A percentile compares a stretch with the other conserved stretches of the same genome.
phyloP scores from a whole-genome alignment of 2,888 invertebrate species.

The Mesorhabditis spiculigera region DNA sequence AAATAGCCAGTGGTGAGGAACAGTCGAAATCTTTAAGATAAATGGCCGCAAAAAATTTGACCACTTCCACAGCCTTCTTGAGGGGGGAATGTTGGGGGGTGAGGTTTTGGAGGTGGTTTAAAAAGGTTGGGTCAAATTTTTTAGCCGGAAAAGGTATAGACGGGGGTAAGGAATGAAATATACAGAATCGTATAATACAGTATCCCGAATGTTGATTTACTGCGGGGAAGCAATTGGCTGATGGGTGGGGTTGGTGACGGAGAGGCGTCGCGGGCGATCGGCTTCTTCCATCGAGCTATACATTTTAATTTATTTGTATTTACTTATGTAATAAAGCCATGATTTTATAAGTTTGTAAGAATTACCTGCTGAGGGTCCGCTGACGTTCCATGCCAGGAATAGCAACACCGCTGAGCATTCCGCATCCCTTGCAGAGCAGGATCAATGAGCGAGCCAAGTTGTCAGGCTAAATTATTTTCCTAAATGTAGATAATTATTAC shows the following conservation, averaged over 20 bases:
- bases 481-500: constrained; percentile 42
- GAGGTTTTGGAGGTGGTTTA: too few relatives aligned
- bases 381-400: constrained; percentile 58
- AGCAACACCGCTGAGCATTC: constrained; percentile 60
- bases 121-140: too few relatives aligned
- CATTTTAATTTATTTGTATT: constrained; percentile 1
- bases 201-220: too few relatives aligned
- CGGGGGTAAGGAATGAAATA: too few relatives aligned
- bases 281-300: constrained; percentile 58
- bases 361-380: constrained; percentile 50
- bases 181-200: too few relatives aligned
- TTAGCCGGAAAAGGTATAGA: too few relatives aligned
- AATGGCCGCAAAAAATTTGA: too few relatives aligned
- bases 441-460: constrained; percentile 81
- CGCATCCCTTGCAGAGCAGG: constrained; percentile 83
- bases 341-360: neutral
- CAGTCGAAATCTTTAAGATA: too few relatives aligned
- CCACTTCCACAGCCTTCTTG: too few relatives aligned
- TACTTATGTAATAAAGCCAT: neutral
- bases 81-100: too few relatives aligned
- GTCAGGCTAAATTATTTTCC: constrained; percentile 70
- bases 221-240: constrained; percentile 13
- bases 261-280: constrained; percentile 56
- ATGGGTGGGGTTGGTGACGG: constrained; percentile 38
- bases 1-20: too few relatives aligned